Evolutionary conservation across 1,140 invertebrate genomes (phyloP).

Genomic region (Heliconius hewitsoni): DNA sequence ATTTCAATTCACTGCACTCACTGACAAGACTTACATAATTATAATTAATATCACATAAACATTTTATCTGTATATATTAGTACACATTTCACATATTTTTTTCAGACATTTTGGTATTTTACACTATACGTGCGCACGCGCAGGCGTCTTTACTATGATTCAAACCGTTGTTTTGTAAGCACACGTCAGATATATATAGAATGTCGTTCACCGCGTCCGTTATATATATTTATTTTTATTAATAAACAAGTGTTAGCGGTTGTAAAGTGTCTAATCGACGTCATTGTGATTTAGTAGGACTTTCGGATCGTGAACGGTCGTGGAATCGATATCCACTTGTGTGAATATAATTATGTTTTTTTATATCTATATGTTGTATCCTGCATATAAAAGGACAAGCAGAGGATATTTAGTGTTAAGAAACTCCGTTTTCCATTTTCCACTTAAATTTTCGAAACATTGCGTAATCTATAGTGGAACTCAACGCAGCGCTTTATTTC

Average conservation of each 20-base stretch:
- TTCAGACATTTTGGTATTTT: neutral
- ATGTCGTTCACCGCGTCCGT: constrained; percentile 39
- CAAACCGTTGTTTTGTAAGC: constrained; percentile 38
- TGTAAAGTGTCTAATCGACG: constrained; percentile 33
- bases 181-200: constrained; percentile 44
- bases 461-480: too few species aligned
- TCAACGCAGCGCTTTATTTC: too few species aligned
- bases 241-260: constrained; percentile 41
- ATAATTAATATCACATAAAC: constrained; percentile 22
- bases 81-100: neutral
- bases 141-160: constrained; percentile 33
- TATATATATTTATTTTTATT: constrained; percentile 40
- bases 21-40: constrained; percentile 11
- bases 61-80: neutral
- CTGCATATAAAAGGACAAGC: too few species aligned
- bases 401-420: too few species aligned
- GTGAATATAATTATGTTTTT: neutral
- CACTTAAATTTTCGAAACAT: too few species aligned
- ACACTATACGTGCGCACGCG: constrained; percentile 31
- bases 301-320: neutral
- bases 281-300: neutral
- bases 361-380: neutral
- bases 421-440: too few species aligned
- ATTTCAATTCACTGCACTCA: constrained; percentile 31
- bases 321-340: neutral